A percentile compares a stretch with the other conserved stretches of the same genome.
These are phyloP conservation scores for Corythoichthys haematopterus DNA, from an alignment of 2,113 vertebrate genomes.

Conservation along the genomic window DNA sequence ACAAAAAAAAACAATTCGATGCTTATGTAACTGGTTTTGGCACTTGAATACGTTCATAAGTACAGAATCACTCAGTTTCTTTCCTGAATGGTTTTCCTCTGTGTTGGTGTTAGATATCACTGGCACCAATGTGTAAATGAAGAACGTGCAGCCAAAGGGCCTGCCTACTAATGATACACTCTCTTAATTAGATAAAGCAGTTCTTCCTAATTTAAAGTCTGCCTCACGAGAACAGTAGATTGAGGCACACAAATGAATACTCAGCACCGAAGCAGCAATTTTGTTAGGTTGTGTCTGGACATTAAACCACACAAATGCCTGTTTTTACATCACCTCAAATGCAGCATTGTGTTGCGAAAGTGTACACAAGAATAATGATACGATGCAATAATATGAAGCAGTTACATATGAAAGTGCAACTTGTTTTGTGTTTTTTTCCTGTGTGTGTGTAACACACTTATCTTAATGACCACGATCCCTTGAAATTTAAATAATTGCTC, in stretches of 20 bases:
- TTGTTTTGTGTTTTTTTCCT: constrained; percentile 30
- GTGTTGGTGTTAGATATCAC: constrained; percentile 32
- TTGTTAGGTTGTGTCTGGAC: neutral
- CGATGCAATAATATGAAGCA: constrained; percentile 36
- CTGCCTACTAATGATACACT: constrained; percentile 50
- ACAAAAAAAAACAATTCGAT: too few species aligned
- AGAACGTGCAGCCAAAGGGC: constrained; percentile 33
- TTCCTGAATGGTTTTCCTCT: constrained; percentile 20
- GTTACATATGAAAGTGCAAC: constrained; percentile 31
- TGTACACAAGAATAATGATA: constrained; percentile 23
- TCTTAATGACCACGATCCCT: constrained; percentile 13
- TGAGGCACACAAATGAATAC: constrained; percentile 23
- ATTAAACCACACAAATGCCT: constrained; percentile 27
- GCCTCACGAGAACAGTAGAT: constrained; percentile 38
- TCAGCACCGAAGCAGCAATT: constrained; percentile 16
- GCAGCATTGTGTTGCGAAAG: constrained; percentile 36
- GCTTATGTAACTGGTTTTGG: neutral
- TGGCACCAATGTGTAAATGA: constrained; percentile 38
- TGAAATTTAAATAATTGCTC: constrained; percentile 31
- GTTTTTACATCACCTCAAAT: constrained; percentile 48
- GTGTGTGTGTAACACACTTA: neutral
- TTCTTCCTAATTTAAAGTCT: constrained; percentile 45
- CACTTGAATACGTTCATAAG: neutral
- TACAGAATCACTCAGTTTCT: neutral
- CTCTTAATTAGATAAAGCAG: constrained; percentile 56